Percentiles rank a stretch among this genome's conserved stretches.
Evolutionary conservation across 2,113 vertebrate genomes (phyloP).

Genomic region (Macquaria australasica): DNA sequence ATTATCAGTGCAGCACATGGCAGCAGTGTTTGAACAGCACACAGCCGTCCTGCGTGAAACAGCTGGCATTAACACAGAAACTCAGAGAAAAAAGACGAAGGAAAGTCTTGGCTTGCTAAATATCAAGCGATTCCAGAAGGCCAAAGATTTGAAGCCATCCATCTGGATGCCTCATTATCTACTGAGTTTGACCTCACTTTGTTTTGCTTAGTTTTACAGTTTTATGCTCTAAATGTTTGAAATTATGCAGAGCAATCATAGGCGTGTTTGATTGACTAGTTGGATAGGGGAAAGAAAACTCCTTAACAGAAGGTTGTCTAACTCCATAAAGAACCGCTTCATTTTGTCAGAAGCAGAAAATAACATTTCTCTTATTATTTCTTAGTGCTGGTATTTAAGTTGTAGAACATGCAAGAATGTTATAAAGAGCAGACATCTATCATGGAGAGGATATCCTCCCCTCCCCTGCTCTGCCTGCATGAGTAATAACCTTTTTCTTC

Average conservation of each 20-base stretch:
- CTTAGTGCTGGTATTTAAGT: conserved; percentile 1
- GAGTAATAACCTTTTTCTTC: conserved; percentile 36
- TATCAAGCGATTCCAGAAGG: conserved; percentile 26
- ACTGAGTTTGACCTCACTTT: conserved; percentile 33
- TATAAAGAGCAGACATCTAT: conserved; percentile 20
- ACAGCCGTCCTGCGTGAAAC: conserved; percentile 34
- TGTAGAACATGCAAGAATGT: conserved; percentile 33
- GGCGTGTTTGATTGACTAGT: conserved; percentile 3
- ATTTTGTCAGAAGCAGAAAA: not conserved
- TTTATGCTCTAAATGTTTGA: conserved; percentile 14
- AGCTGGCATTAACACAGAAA: conserved; percentile 49
- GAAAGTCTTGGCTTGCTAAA: conserved; percentile 17
- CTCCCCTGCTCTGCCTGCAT: conserved; percentile 1
- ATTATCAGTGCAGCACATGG: conserved; percentile 39
- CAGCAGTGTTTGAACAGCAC: conserved; percentile 26
- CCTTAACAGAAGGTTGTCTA: not conserved
- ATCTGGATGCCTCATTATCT: conserved; percentile 49
- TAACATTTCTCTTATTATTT: not conserved
- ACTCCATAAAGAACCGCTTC: not conserved
- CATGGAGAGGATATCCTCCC: conserved; percentile 17
- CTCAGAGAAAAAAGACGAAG: not conserved
- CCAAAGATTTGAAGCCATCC: conserved; percentile 24
- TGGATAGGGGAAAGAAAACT: not conserved
- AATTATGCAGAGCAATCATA: conserved; percentile 1
- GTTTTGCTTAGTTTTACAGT: conserved; percentile 17